A percentile compares a stretch with the other conserved stretches of the same genome.
Evolutionary conservation across 2,113 vertebrate genomes (phyloP).

Genomic region (Clarias macrocephalus): DNA sequence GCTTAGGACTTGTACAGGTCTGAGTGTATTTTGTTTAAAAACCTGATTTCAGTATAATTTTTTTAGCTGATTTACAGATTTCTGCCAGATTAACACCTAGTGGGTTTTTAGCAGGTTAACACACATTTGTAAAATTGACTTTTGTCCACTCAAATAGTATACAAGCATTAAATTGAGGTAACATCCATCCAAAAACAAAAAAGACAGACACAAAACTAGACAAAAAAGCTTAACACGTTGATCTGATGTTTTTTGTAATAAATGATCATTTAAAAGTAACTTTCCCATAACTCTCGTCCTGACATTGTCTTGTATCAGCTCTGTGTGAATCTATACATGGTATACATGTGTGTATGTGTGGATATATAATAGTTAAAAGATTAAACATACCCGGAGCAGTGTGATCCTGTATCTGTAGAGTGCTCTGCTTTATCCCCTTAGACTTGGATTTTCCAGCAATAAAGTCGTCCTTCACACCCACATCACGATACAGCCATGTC

Average conservation of each 20-base stretch:
- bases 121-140: neutral
- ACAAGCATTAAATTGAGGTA: neutral
- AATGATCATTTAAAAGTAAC: neutral
- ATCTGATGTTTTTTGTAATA: neutral
- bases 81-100: neutral
- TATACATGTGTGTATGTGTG: too few relatives aligned
- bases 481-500: conserved; percentile 19
- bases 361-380: neutral
- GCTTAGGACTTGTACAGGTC: too few relatives aligned
- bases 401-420: neutral
- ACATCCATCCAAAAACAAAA: neutral
- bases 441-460: neutral
- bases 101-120: neutral
- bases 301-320: neutral
- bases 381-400: conserved; percentile 21
- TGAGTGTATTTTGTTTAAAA: neutral
- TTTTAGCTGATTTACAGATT: neutral
- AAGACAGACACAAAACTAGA: neutral
- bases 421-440: neutral
- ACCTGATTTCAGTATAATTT: neutral
- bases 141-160: neutral
- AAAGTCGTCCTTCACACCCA: conserved; percentile 26
- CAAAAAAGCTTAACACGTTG: neutral
- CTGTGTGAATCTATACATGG: neutral
- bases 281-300: neutral